Evolutionary conservation across 2,888 invertebrate species (phyloP).

Genomic region (Nectonema munidae): DNA sequence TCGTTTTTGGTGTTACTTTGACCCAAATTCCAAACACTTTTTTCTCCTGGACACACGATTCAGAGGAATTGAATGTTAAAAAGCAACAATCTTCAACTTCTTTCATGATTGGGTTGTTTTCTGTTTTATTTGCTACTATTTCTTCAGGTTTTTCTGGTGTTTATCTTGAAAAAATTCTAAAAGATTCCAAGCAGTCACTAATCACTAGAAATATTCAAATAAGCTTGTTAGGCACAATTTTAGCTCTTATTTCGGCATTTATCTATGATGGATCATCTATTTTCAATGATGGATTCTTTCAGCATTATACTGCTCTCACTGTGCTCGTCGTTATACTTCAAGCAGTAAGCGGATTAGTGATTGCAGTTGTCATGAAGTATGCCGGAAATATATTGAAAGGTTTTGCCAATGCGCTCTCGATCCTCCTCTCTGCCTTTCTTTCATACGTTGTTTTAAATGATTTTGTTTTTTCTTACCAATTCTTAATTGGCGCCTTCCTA

Average conservation of each 20-base stretch:
- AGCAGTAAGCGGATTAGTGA: constrained; percentile 27
- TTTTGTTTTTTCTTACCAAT: too few relatives aligned
- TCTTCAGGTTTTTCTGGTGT: constrained; percentile 29
- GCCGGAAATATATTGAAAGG: constrained; percentile 30
- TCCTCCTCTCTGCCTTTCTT: constrained; percentile 26
- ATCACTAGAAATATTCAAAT: not conserved
- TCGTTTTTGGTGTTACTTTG: constrained; percentile 34
- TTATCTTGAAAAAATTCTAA: constrained; percentile 29
- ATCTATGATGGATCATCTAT: constrained; percentile 24
- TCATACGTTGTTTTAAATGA: constrained; percentile 27
- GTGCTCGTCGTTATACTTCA: constrained; percentile 27
- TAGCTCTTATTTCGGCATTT: constrained; percentile 23
- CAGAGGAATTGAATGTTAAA: too few relatives aligned
- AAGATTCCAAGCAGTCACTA: constrained; percentile 18
- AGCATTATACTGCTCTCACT: constrained; percentile 26
- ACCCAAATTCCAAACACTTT: constrained; percentile 23
- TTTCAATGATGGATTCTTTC: constrained; percentile 25
- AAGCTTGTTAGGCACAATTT: constrained; percentile 15
- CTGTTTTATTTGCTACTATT: constrained; percentile 26
- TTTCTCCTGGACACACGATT: not conserved
- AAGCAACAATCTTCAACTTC: too few relatives aligned
- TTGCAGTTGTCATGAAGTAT: constrained; percentile 29
- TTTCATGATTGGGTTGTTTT: constrained; percentile 24
- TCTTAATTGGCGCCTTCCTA: too few relatives aligned
- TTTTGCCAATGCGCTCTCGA: constrained; percentile 29